These are phyloP conservation scores for Xiphophorus couchianus DNA, from an alignment of 2,113 vertebrate genomes.

Conservation along the genomic window DNA sequence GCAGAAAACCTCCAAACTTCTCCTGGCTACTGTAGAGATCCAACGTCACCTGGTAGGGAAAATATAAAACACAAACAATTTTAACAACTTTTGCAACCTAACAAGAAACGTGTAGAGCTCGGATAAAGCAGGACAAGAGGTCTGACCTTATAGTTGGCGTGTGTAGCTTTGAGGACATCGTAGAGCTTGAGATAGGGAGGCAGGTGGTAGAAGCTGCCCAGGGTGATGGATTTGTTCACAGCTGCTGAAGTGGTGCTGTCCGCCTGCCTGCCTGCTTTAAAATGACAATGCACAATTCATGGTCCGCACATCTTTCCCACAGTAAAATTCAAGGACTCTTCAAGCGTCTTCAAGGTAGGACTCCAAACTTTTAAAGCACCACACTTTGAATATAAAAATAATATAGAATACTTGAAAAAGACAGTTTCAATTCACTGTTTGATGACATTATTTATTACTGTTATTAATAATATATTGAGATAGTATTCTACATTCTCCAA, in stretches of 20 bases:
- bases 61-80: too few species aligned
- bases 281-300: not conserved
- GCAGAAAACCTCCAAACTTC: slow-evolving; percentile 95
- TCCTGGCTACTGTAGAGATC: slow-evolving; percentile 93
- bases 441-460: too few species aligned
- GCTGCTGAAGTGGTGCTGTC: slow-evolving; percentile 84
- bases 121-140: not conserved
- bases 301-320: too few species aligned
- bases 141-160: slow-evolving; percentile 94
- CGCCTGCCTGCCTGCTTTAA: slow-evolving; percentile 83
- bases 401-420: too few species aligned
- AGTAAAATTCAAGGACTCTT: too few species aligned
- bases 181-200: slow-evolving; percentile 95
- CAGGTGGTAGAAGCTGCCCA: slow-evolving; percentile 95
- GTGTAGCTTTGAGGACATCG: slow-evolving; percentile 95
- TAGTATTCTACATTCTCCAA: too few species aligned
- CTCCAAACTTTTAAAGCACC: too few species aligned
- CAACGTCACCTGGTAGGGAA: slow-evolving; percentile 86
- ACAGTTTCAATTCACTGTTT: too few species aligned
- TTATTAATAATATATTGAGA: too few species aligned
- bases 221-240: slow-evolving; percentile 88
- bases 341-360: too few species aligned
- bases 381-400: too few species aligned
- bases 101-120: not conserved
- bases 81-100: rapidly evolving